These are phyloP conservation scores for Crossocerus cetratus DNA, from an alignment of 2,888 invertebrate genomes.

Conservation along the genomic window DNA sequence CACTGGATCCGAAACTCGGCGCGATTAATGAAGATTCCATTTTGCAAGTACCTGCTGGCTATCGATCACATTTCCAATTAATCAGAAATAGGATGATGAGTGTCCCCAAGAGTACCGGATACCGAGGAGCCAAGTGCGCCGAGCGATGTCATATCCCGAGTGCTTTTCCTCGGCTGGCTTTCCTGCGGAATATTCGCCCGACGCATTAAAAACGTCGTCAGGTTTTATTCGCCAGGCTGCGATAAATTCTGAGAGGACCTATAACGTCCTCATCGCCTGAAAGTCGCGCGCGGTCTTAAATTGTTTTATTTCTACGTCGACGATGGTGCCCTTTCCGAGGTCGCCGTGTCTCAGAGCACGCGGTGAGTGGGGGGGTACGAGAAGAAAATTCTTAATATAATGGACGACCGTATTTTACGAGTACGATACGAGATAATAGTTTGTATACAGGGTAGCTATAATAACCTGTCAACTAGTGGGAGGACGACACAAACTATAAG, in stretches of 20 bases:
- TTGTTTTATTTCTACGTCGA: conserved; percentile 22
- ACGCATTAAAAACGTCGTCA: no score
- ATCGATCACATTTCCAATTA: no score
- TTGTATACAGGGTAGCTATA: conserved; percentile 48
- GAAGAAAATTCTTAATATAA: conserved; percentile 51
- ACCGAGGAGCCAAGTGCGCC: no score
- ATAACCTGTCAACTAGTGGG: conserved; percentile 53
- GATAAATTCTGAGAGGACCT: conserved; percentile 16
- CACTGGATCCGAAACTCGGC: no score
- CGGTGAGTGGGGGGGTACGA: conserved; percentile 15
- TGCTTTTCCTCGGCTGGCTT: no score
- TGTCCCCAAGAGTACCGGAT: no score
- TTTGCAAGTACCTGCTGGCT: no score
- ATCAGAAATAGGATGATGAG: no score
- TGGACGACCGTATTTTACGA: conserved; percentile 46
- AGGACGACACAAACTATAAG: conserved; percentile 49
- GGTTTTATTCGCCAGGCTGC: not conserved
- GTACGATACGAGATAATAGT: conserved; percentile 48
- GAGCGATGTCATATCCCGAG: no score
- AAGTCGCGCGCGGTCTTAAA: conserved; percentile 10
- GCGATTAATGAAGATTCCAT: no score
- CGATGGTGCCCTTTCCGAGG: no score
- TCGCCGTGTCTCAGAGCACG: conserved; percentile 1
- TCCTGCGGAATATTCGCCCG: no score
- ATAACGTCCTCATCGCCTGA: not conserved